Conservation (phyloP, 2,113 vertebrate genomes). For the Rallus limicola region DNA sequence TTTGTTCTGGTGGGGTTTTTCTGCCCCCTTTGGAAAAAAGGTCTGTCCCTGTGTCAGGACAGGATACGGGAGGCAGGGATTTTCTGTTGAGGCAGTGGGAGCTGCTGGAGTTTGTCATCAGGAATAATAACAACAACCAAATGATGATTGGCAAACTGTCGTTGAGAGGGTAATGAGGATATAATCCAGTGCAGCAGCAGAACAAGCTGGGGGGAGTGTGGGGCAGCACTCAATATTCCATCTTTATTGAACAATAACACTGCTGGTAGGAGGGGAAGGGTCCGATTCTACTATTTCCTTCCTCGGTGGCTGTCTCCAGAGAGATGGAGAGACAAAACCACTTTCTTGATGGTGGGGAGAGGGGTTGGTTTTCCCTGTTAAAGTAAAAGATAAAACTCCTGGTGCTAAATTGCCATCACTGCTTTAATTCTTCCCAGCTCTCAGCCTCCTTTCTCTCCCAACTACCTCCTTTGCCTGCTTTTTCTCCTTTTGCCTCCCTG, state of each 20-base stretch:
- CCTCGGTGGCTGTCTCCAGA: neutral
- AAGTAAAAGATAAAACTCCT: constrained; percentile 27
- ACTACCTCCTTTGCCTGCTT: neutral
- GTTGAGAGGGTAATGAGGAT: constrained; percentile 12
- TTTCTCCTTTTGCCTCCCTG: neutral
- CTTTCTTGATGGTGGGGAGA: neutral
- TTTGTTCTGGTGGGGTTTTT: neutral
- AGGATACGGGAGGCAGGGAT: neutral
- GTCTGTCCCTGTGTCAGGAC: neutral
- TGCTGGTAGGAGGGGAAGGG: neutral
- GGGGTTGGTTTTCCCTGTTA: neutral
- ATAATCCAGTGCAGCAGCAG: constrained; percentile 32
- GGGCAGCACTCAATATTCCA: neutral
- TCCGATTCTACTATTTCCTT: neutral
- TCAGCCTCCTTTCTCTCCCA: neutral
- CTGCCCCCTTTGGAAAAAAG: rapidly evolving
- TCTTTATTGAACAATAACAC: neutral
- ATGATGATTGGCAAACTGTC: constrained; percentile 63
- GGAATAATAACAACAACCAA: constrained; percentile 46
- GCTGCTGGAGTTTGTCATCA: constrained; percentile 53
- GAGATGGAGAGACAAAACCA: neutral
- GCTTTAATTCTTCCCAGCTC: constrained; percentile 13
- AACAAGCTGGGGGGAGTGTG: neutral
- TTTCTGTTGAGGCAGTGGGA: neutral
- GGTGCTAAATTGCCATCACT: neutral